A percentile compares a stretch with the other conserved stretches of the same genome.
Evolutionary conservation across 2,888 invertebrate genomes (phyloP).

Genomic region (Ectemnius lituratus): DNA sequence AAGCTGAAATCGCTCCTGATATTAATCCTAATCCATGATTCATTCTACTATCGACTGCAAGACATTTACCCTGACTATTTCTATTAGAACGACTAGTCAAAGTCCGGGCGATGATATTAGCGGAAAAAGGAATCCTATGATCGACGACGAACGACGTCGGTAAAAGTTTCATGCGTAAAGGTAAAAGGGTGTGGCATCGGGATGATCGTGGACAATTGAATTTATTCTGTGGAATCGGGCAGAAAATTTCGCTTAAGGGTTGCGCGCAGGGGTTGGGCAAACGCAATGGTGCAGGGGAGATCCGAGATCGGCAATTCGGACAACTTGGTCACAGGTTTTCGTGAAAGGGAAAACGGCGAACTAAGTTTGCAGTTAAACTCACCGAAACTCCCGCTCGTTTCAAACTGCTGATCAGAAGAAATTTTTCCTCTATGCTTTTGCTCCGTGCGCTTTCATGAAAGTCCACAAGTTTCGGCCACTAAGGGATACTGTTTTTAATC

Average conservation of each 20-base stretch:
- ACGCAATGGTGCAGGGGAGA: neutral
- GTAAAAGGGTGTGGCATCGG: neutral
- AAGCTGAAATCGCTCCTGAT: neutral
- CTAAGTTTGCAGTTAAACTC: constrained; percentile 34
- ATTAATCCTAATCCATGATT: too few relatives aligned
- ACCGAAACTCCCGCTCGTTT: constrained; percentile 53
- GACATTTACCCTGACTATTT: too few relatives aligned
- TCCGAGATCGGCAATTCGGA: constrained; percentile 10
- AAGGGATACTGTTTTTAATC: neutral
- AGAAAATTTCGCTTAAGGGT: constrained; percentile 9
- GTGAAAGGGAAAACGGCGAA: constrained; percentile 22
- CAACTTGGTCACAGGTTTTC: constrained; percentile 13
- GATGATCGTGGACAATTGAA: constrained; percentile 9
- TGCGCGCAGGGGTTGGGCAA: too few relatives aligned
- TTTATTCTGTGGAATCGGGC: constrained; percentile 11
- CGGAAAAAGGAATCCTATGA: neutral
- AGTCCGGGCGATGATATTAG: neutral
- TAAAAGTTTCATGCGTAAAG: neutral
- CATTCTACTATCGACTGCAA: too few relatives aligned
- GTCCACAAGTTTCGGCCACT: neutral
- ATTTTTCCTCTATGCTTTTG: constrained; percentile 5
- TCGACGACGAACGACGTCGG: neutral
- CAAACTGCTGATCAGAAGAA: constrained; percentile 25
- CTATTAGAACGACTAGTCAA: neutral
- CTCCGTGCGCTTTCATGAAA: neutral